phyloP scores from a whole-genome alignment of 2,888 invertebrate species.

The Rhingia rostrata region DNA sequence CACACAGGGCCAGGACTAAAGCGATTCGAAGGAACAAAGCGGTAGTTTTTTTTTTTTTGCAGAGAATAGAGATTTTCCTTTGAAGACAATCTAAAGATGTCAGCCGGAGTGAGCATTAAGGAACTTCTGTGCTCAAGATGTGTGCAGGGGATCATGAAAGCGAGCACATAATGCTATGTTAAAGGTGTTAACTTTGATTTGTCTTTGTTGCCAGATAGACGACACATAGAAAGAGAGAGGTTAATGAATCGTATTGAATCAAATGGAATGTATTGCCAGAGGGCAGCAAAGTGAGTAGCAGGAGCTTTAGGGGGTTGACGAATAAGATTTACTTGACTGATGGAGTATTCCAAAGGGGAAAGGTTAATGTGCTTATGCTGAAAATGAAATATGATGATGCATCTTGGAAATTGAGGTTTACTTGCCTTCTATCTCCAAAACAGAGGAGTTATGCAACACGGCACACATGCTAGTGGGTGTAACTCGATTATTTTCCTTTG shows the following conservation, averaged over 20 bases:
- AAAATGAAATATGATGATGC: too few relatives aligned
- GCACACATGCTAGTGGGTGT: too few relatives aligned
- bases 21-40: constrained; percentile 31
- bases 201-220: not conserved
- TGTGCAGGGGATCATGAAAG: constrained; percentile 6
- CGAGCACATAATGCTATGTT: not conserved
- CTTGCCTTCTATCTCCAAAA: too few relatives aligned
- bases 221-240: constrained; percentile 1
- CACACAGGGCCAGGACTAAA: not conserved
- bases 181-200: constrained; percentile 40
- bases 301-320: not conserved
- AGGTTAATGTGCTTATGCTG: not conserved
- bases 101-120: constrained; percentile 44
- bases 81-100: constrained; percentile 55
- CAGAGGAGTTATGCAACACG: too few relatives aligned
- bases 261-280: not conserved
- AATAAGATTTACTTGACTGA: not conserved
- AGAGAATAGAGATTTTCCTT: constrained; percentile 30
- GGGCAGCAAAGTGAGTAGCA: not conserved
- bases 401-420: too few relatives aligned
- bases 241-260: constrained; percentile 45
- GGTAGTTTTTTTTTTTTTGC: constrained; percentile 5
- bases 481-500: too few relatives aligned
- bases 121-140: constrained; percentile 40
- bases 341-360: not conserved